These are phyloP conservation scores for Solea senegalensis DNA, from an alignment of 2,113 vertebrate genomes.

Conservation along the genomic window DNA sequence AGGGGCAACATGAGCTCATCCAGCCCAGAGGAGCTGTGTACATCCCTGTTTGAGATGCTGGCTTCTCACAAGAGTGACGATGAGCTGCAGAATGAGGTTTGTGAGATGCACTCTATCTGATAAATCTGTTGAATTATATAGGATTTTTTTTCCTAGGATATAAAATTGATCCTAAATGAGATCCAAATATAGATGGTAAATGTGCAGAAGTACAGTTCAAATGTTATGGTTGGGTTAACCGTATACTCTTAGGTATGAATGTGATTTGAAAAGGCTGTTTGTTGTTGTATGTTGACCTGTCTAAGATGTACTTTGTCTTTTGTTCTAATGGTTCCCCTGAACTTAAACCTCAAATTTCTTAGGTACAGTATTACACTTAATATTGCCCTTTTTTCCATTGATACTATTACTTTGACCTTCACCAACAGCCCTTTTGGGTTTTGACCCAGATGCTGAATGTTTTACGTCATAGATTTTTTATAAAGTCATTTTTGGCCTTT, in stretches of 20 bases:
- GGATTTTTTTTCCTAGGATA: background rate
- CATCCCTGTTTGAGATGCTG: constrained; percentile 95
- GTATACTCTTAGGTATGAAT: too few species aligned
- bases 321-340: too few species aligned
- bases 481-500: constrained; percentile 51
- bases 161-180: background rate
- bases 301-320: too few species aligned
- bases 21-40: constrained; percentile 91
- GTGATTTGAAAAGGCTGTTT: too few species aligned
- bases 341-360: too few species aligned
- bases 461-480: constrained; percentile 14
- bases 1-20: constrained; percentile 86
- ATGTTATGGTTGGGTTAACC: too few species aligned
- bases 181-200: too few species aligned
- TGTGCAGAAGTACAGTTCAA: too few species aligned
- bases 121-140: background rate
- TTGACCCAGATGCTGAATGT: constrained; percentile 12
- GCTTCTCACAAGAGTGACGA: constrained; percentile 90
- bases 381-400: constrained; percentile 11
- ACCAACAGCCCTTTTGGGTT: constrained; percentile 7
- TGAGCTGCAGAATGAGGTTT: constrained; percentile 94
- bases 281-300: too few species aligned
- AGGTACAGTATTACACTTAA: background rate
- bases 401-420: constrained; percentile 52
- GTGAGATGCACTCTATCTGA: background rate